Conservation (phyloP, 2,888 invertebrate species). For the Halocaridina rubra region DNA sequence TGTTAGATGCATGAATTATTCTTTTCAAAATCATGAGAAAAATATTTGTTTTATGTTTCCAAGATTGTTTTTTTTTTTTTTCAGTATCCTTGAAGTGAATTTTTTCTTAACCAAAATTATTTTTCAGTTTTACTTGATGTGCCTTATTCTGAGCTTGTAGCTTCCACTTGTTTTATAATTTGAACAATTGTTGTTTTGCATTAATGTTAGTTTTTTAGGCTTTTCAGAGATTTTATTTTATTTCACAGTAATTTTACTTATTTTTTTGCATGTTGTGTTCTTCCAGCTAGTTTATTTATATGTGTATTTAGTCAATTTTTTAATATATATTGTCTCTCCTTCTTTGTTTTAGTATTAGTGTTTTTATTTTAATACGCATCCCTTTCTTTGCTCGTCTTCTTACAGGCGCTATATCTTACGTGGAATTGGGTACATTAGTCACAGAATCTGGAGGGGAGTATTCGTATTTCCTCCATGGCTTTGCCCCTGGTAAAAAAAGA, state of each 20-base stretch:
- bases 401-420: conserved; percentile 89
- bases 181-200: background rate
- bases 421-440: conserved; percentile 95
- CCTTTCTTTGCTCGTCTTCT: background rate
- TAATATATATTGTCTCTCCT: background rate
- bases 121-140: no score
- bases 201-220: background rate
- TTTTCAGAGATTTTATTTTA: background rate
- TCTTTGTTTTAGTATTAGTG: background rate
- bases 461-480: conserved; percentile 95
- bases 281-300: background rate
- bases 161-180: background rate
- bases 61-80: background rate
- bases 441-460: conserved; percentile 95
- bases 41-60: no score
- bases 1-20: no score
- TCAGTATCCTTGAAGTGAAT: no score
- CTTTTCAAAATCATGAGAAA: no score
- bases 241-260: background rate
- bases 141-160: background rate
- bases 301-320: background rate
- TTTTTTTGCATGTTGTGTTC: background rate
- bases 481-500: conserved; percentile 67
- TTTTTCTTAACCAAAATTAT: no score
- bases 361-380: background rate